phyloP scores from a whole-genome alignment of 2,797 vertebrate species.

The Heteromormyrus szaboi region DNA sequence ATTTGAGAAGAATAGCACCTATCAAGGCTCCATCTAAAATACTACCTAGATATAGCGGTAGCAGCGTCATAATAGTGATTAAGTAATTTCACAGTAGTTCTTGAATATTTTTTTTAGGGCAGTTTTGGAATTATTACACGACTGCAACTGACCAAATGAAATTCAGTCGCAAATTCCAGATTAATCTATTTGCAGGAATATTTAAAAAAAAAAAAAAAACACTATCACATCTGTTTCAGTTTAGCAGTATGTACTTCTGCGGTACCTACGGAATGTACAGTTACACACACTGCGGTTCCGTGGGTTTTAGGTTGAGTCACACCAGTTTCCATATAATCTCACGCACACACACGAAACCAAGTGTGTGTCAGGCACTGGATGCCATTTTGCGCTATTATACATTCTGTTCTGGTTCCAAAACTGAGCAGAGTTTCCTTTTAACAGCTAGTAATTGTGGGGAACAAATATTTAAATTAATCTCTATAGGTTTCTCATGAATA shows the following conservation, averaged over 20 bases:
- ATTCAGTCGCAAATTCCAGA: neutral
- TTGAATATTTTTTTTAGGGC: neutral
- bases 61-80: neutral
- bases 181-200: neutral
- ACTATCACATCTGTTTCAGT: neutral
- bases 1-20: neutral
- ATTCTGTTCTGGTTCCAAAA: neutral
- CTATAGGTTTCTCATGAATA: slow-evolving; percentile 35
- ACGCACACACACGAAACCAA: neutral
- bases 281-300: neutral
- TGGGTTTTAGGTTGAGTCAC: neutral
- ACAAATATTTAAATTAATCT: slow-evolving; percentile 8
- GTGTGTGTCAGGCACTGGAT: neutral
- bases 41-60: too few species aligned
- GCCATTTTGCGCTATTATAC: neutral
- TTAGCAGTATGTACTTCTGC: neutral
- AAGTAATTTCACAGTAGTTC: neutral
- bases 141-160: neutral
- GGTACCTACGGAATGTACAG: neutral
- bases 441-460: slow-evolving; percentile 6
- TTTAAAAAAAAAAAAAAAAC: neutral
- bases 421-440: slow-evolving; percentile 2
- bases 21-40: neutral
- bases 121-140: neutral
- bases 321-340: neutral